Base-by-base conservation (phyloP, 2,888 invertebrate genomes). In the Watsonalla binaria region DNA sequence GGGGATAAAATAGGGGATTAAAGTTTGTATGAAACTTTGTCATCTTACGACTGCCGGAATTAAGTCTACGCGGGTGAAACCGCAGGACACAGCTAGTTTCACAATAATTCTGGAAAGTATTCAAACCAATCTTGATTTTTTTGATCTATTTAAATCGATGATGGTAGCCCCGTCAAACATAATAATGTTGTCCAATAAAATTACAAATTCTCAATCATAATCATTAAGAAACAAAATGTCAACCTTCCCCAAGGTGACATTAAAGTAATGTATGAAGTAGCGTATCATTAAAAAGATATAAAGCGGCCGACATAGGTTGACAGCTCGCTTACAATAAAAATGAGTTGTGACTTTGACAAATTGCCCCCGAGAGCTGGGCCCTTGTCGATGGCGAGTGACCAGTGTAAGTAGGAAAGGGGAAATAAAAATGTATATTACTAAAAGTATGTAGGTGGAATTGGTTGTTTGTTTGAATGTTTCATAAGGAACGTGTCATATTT, bases 271-370 rank as follows among this genome's bases (percentile, higher is more conserved):
- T 59, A 61, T 63, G 65, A 58, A 62, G 69, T 67, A 74, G 73
- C 72, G 63, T 72, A 75, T 78, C 78, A 76, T 80, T 80, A 82
- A 72, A 76, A 76, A 72, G 74, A 74, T 74, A 77, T 75, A 76
- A 78, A 70, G 70, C 64, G 68, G 65, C 69, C 66, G 64, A 66
- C 72, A 65, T 63, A 78, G 24, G 74, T 75, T 80, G 81, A 81
- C 84, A 81, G 78, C 75, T 80, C 72, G 77, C 74, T 79, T 74
- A 79, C 74, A 76, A 76, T 77, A 80, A 78, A 78, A 84, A 82
- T 82, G 76, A 73, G 77, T 70, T 71, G 65, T 72, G 81, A 83
- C 83, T 68, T 77, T 82, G 83, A 84, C 78, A 83, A 82, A 84
- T 84, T 76, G 77, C 71, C 60, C 71, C 68, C 58, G 69, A 57